A percentile compares a stretch with the other conserved stretches of the same genome.
These are phyloP conservation scores for Atherinomorus stipes DNA, from an alignment of 2,113 vertebrate species.

Conservation along the genomic window DNA sequence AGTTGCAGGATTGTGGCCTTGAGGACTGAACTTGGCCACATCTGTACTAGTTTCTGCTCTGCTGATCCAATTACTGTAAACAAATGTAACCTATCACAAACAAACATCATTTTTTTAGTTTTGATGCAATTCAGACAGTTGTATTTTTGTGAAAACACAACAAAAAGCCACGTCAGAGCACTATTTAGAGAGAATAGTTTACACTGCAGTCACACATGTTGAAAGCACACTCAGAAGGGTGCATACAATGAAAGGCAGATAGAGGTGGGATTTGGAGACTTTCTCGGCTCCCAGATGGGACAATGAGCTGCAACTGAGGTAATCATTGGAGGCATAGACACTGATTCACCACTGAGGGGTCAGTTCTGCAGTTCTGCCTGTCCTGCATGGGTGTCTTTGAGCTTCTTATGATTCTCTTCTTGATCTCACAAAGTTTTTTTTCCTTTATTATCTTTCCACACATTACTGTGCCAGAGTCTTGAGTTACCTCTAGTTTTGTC, in stretches of 20 bases:
- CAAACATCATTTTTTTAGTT: neutral
- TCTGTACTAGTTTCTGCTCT: neutral
- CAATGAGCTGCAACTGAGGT: conserved; percentile 60
- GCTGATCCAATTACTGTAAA: no score
- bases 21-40: no score
- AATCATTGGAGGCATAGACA: conserved; percentile 47
- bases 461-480: conserved; percentile 34
- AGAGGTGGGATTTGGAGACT: conserved; percentile 31
- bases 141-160: neutral
- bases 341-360: conserved; percentile 18
- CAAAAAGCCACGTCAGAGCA: neutral
- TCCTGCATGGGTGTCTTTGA: conserved; percentile 34
- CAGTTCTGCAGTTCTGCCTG: conserved; percentile 5
- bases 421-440: conserved; percentile 24
- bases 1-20: no score
- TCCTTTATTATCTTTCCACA: conserved; percentile 52
- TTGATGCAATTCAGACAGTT: neutral
- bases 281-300: conserved; percentile 53
- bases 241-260: conserved; percentile 27
- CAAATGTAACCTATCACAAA: neutral
- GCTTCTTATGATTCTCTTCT: conserved; percentile 25
- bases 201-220: neutral
- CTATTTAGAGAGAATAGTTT: neutral
- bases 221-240: conserved; percentile 11
- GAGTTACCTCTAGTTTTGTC: conserved; percentile 38